Evolutionary conservation across 2,797 vertebrate genomes (phyloP).

Genomic region (Podargus strigoides): DNA sequence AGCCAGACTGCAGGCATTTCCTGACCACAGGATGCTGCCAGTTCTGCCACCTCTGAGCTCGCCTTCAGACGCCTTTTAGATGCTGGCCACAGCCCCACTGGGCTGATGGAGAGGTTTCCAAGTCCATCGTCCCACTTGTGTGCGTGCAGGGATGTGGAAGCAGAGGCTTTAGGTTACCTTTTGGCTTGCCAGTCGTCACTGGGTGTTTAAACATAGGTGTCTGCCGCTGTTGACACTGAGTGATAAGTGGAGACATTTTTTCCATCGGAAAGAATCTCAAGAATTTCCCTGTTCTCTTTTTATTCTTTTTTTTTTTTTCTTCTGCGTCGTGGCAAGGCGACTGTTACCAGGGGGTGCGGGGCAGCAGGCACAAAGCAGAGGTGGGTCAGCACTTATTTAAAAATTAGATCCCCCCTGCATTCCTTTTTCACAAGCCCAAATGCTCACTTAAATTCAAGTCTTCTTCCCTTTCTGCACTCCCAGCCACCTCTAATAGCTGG

Average conservation of each 20-base stretch:
- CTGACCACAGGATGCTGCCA: neutral
- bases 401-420: neutral
- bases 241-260: conserved; percentile 22
- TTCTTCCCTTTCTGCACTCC: neutral
- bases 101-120: neutral
- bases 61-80: neutral
- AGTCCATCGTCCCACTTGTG: accelerated
- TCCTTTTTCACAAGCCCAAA: neutral
- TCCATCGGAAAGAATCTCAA: conserved; percentile 52
- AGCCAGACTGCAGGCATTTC: neutral
- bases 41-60: neutral
- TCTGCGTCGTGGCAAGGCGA: neutral
- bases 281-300: conserved; percentile 39
- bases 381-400: neutral
- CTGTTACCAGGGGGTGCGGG: neutral
- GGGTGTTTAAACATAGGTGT: conserved; percentile 48
- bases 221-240: conserved; percentile 48
- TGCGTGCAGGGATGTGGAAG: neutral
- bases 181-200: neutral
- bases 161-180: neutral
- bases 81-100: accelerated
- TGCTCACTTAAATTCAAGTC: neutral
- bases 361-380: neutral
- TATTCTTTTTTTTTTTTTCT: neutral
- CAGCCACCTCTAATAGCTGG: neutral